These are phyloP conservation scores for Aurelia coerulea DNA, from an alignment of 30 jellyfish, hydroid and myxozoan species.

Conservation along the genomic window DNA sequence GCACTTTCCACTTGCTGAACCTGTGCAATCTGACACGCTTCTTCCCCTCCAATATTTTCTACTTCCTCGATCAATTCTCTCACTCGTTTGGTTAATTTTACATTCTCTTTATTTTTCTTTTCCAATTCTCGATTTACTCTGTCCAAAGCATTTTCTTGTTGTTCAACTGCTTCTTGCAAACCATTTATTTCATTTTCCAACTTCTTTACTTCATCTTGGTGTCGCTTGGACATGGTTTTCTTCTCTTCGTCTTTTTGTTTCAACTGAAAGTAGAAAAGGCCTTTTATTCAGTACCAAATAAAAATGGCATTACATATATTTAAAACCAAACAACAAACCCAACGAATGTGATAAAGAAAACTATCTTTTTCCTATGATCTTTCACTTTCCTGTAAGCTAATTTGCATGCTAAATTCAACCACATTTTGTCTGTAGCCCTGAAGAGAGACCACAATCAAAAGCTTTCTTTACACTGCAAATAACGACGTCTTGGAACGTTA, in stretches of 20 bases:
- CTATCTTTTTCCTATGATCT: too few relatives aligned
- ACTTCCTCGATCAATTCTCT: constrained; percentile 63
- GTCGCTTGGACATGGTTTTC: neutral
- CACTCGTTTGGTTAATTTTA: constrained; percentile 34
- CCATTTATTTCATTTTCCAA: constrained; percentile 2
- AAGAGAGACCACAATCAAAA: too few relatives aligned
- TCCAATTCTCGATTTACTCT: constrained; percentile 6
- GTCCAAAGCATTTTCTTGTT: constrained; percentile 1
- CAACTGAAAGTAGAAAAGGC: neutral
- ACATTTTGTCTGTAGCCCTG: too few relatives aligned
- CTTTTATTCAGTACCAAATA: too few relatives aligned
- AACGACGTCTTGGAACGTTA: too few relatives aligned
- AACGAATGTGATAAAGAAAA: too few relatives aligned
- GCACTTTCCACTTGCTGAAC: constrained; percentile 77
- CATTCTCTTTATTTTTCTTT: constrained; percentile 33
- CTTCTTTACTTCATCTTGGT: neutral
- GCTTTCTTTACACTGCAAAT: too few relatives aligned
- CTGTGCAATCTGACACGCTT: constrained; percentile 61
- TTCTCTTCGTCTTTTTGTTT: neutral
- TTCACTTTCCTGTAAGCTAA: too few relatives aligned
- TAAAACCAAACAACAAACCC: too few relatives aligned
- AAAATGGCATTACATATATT: too few relatives aligned
- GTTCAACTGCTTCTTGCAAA: neutral
- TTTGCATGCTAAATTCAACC: too few relatives aligned
- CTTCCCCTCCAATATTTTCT: constrained; percentile 59